Base-by-base conservation (phyloP, 2,888 invertebrate genomes). In the Torymus auratus region DNA sequence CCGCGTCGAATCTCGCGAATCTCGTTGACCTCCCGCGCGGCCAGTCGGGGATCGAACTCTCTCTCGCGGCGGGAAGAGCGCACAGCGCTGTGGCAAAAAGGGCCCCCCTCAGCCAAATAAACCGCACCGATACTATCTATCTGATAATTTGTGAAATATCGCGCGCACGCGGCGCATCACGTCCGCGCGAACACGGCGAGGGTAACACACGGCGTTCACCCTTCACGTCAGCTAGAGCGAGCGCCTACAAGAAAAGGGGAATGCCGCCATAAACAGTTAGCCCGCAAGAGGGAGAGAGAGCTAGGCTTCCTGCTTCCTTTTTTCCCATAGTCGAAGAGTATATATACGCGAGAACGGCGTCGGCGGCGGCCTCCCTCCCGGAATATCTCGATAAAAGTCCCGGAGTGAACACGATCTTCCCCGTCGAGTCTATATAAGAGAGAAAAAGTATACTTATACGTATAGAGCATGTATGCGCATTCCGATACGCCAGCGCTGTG, bases 261-360 rank as follows among this genome's bases (percentile, higher is more conserved):
- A 71, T 23, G 17, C 50, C 61, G 4, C 14, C 72, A 53, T 50
- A 23, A 72, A 72, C 72, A 72, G 72, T 72, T 72, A 72, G 52
- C 23, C 23, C 17, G 4, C 11, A 10, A 41, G 41, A 41, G 41
- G 7, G 41, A 41, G 7, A 7, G 41, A 41, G 41, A 41, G 41
- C 23, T 10, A 23, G n/a, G 71, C 71, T 72, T 72, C 72, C 72
- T 72, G 72, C 62, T 61, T 72, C 72, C 72, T n/a, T 62, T 72
- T 72, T 72, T 60, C 5, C 41, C 41, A 41, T 41, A 41, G 41
- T 41, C 41, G 41, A 41, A 41, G 41, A 41, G 41, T 41, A 41
- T 41, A 41, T 41, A 41, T 41, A 41, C 7, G 3, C 28, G 28
- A 23, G 20, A 41, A 28, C 62, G 23, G 28, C n/a, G n/a, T 67